Evolutionary conservation across 2,888 invertebrate genomes (phyloP), one percentile per base, ranked within the genome.

Genomic region (Conistra vaccinii): DNA sequence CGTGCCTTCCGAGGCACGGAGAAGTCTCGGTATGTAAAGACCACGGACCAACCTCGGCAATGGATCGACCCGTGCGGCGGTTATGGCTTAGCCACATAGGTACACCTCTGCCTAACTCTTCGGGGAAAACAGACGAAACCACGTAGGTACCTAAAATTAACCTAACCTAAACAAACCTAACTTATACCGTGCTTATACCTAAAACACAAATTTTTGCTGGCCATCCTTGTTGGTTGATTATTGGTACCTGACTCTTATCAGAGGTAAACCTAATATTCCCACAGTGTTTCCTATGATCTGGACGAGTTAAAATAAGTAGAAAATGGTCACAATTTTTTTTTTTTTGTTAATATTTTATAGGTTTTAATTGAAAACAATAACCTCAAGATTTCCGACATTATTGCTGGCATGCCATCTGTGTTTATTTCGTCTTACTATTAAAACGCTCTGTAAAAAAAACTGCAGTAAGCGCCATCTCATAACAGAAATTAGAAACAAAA

Each of bases 401-500:
- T n/a, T n/a, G 3, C n/a, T 3, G 6, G n/a, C 51, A 32, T 35
- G 80, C 80, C 76, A 70, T 48, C 80, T 76, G 26, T 70, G 26
- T 80, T 60, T 10, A 55, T 26, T 55, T 42, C 23, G 42, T 26
- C 4, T 42, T n/a, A 55, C n/a, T n/a, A 58, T 14, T 4, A 26
- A 20, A 55, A 23, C 10, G 1, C 0, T 29, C 1, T 26, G 12
- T 26, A 4, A 0, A 26, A 0, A 26, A 32, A 39, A 3, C 9
- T 53, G 10, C 14, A 20, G 48, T 14, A 17, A 70, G 65, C 81
- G 72, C 83, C 81, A 77, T 77, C 71, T 81, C 0, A 12, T 26
- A 61, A 12, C 23, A 42, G 1, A 3, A 3, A 55, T 26, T 6
- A 0, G 2, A 60, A 63, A 68, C 51, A 17, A 66, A 82, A 48